A percentile compares a stretch with the other conserved stretches of the same genome.
Evolutionary conservation across 30 jellyfish, hydroid and myxozoan genomes (phyloP).

Genomic region (Turritopsis dohrnii): DNA sequence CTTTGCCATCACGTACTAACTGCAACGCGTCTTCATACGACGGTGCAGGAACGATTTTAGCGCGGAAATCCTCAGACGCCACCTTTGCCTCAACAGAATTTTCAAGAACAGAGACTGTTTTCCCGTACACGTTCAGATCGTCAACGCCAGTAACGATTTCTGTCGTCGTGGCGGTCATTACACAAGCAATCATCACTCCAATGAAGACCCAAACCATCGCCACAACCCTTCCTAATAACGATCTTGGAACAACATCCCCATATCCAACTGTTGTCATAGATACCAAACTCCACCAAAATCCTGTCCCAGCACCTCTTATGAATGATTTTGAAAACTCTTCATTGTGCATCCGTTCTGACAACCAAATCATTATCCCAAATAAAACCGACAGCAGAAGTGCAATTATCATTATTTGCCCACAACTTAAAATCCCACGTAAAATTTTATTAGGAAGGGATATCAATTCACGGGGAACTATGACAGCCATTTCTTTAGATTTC

Average conservation of each 20-base stretch:
- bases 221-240: slow-evolving; percentile 15
- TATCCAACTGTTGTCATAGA: slow-evolving; percentile 48
- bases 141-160: slow-evolving; percentile 38
- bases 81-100: slow-evolving; percentile 25
- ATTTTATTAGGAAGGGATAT: slow-evolving; percentile 36
- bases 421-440: slow-evolving; percentile 38
- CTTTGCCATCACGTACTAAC: slow-evolving; percentile 32
- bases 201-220: slow-evolving; percentile 34
- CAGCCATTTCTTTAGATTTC: slow-evolving; percentile 29
- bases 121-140: slow-evolving; percentile 29
- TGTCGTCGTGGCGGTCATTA: slow-evolving; percentile 37
- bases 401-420: slow-evolving; percentile 25
- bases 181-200: slow-evolving; percentile 47
- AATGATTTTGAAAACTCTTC: slow-evolving; percentile 25
- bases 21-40: slow-evolving; percentile 26
- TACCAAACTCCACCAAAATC: slow-evolving; percentile 41
- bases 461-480: slow-evolving; percentile 35
- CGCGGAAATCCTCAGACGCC: slow-evolving; percentile 32
- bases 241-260: slow-evolving; percentile 40
- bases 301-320: slow-evolving; percentile 35
- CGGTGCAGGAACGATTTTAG: slow-evolving; percentile 17
- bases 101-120: slow-evolving; percentile 39
- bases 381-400: slow-evolving; percentile 26
- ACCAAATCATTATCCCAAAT: slow-evolving; percentile 37
- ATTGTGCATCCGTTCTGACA: slow-evolving; percentile 18